Conservation (phyloP, 2,888 invertebrate genomes). For the Cheiracanthium punctorium region DNA sequence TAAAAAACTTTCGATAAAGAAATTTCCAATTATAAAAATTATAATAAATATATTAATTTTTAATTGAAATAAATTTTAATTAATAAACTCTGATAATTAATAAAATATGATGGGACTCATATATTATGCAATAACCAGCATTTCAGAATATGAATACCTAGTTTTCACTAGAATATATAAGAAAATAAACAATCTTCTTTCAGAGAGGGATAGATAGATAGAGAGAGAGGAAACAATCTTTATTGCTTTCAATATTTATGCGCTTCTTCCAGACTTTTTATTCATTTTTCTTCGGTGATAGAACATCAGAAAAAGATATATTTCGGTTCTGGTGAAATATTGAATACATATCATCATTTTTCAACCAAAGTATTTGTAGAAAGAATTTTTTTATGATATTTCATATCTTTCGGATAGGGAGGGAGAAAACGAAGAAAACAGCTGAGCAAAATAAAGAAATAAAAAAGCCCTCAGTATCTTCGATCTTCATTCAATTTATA, state of each 20-base stretch:
- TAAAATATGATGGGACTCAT: no score
- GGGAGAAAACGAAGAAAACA: background rate
- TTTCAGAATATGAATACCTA: no score
- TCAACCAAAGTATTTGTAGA: constrained; percentile 9
- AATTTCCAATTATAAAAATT: no score
- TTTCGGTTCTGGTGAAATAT: constrained; percentile 1
- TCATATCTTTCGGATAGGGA: background rate
- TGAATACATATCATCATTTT: constrained; percentile 15
- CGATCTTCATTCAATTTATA: constrained; percentile 13
- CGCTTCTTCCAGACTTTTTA: background rate
- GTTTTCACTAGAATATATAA: no score
- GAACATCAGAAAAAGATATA: constrained; percentile 17
- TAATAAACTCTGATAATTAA: no score
- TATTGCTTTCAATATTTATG: constrained; percentile 2
- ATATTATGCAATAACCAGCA: no score
- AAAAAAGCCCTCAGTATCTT: background rate
- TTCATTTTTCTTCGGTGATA: background rate
- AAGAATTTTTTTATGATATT: background rate
- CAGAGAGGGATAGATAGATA: no score
- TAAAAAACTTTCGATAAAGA: no score
- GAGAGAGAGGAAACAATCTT: no score
- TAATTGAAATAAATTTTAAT: no score
- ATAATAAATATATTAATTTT: no score
- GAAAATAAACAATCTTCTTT: no score
- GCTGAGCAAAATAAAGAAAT: background rate